phyloP scores from a whole-genome alignment of 2,888 invertebrate genomes.

The Hirtodrosophila duncani region DNA sequence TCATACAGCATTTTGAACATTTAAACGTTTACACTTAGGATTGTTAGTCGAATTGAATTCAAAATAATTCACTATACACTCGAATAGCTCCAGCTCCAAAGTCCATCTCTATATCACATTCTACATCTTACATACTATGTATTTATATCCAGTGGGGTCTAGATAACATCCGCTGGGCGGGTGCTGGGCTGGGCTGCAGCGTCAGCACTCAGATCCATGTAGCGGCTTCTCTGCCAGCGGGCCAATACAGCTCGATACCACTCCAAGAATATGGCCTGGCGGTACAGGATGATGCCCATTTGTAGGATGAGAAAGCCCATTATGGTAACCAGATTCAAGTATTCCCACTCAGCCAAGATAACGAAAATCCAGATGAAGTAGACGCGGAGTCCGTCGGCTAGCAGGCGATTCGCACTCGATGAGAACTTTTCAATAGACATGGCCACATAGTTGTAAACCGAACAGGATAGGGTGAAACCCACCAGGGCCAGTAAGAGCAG shows the following conservation, averaged over 20 bases:
- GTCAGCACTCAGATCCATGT: slow-evolving; percentile 58
- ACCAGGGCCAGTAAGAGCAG: slow-evolving; percentile 83
- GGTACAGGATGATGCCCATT: slow-evolving; percentile 90
- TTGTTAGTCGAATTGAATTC: too few relatives aligned
- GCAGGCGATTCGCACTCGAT: slow-evolving; percentile 94
- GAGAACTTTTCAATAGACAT: slow-evolving; percentile 95
- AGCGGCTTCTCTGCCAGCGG: slow-evolving; percentile 61
- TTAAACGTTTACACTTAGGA: too few relatives aligned
- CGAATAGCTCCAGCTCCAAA: slow-evolving; percentile 27
- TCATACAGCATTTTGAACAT: too few relatives aligned
- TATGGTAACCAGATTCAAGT: slow-evolving; percentile 87
- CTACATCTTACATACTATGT: slow-evolving; percentile 9
- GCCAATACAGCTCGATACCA: slow-evolving; percentile 60
- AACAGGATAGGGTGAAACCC: slow-evolving; percentile 88
- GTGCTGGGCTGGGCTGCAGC: slow-evolving; percentile 46
- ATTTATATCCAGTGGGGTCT: slow-evolving; percentile 17
- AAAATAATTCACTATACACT: too few relatives aligned
- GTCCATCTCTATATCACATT: slow-evolving; percentile 56
- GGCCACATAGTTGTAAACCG: slow-evolving; percentile 95
- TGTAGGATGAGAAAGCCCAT: slow-evolving; percentile 88
- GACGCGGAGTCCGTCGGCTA: slow-evolving; percentile 92
- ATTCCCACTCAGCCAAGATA: slow-evolving; percentile 87
- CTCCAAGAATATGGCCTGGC: slow-evolving; percentile 80
- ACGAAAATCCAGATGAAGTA: slow-evolving; percentile 93
- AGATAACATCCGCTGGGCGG: slow-evolving; percentile 73